Evolutionary conservation across 2,113 vertebrate species (phyloP), one percentile per base, ranked within the genome.

Genomic region (Paracanthobrama guichenoti): DNA sequence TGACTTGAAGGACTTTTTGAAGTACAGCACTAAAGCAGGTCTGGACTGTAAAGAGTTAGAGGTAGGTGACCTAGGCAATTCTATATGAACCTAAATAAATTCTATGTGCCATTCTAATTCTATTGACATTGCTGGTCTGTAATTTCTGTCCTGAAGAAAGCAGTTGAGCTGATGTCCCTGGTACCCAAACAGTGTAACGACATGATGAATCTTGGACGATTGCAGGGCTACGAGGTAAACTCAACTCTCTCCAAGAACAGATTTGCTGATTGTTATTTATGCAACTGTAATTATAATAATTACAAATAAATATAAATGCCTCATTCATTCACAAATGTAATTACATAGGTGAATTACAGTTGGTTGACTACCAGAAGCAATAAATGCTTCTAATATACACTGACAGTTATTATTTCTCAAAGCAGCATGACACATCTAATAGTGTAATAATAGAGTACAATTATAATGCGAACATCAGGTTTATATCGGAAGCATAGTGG

Each of bases 121-220:
- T n/a, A n/a, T 42, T 55, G 46, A 24, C 73, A 26, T 53, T 3
- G 26, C 46, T 81, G 57, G 80, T 42, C 9, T 26, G 31, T 79
- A 20, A 60, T 84, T 6, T 67, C 1, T 82, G 53, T 31, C 67
- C 62, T 79, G 90, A 91, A 96, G 96, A 95, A 96, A 96, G 94
- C 95, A 0, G 93, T 97, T 81, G 95, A 97, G 75, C 92, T 99
- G 94, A 99, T 99, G 97, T 98, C 96, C 85, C 89, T 98, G 95
- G 98, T 99, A 85, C 98, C 98, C 0, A 99, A 99, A 90, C 97
- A 96, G 86, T 99, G 98, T 92, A 99, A 99, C 69, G 97, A 99
- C 90, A 99, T 99, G 97, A 99, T 99, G 98, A 99, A 98, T 88
- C 93, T 99, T 88, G 97, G 98, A 44, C 95, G 98, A 28, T 94